Base-by-base conservation (phyloP, 2,888 invertebrate species). In the Sminthurides aquaticus region DNA sequence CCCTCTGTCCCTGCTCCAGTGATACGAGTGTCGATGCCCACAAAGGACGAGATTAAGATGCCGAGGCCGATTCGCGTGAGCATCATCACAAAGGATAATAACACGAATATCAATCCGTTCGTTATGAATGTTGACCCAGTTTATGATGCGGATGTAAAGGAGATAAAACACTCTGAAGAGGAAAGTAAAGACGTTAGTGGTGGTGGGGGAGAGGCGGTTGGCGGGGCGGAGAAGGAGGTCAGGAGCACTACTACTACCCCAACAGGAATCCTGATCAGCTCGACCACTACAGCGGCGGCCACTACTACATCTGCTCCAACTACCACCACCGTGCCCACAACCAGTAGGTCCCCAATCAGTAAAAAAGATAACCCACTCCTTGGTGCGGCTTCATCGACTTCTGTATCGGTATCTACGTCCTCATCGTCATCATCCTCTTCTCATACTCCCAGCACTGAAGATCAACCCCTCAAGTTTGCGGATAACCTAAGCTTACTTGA, bases 21-120 rank as follows among this genome's bases (percentile, higher is more conserved):
- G 2, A 56, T 67, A 20, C 65, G 67, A 2, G 67, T 67, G 3
- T 62, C 65, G 1, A 58, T 62, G 49, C 65, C 65, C 1, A 65
- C 67, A 8, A 67, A 67, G 34, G 67, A 67, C 20, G 34, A 57
- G 15, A 65, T 60, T 2, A 58, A 65, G 24, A 65, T 57, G 5
- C 52, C 68, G 1, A 66, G 68, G 22, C 71, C 71, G 18, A 73
- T 71, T 55, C 70, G 70, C 5, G 71, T 73, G 2, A 68, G 69
- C 49, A 69, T 71, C 11, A 73, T 73, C 29, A 64, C 68, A 1
- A 73, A 71, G 48, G 73, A 73, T 29, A 69, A 70, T 54, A 54
- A 58, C 49, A 60, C 61, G 2, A 65, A 65, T 52, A 60, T 60
- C n/a, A 62, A 57, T 24, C 62, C 62, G 2, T 57, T 57, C 20